Percentiles rank a stretch among this genome's conserved stretches.
phyloP scores from a whole-genome alignment of 2,113 vertebrate species.

The Salvelinus namaycush region DNA sequence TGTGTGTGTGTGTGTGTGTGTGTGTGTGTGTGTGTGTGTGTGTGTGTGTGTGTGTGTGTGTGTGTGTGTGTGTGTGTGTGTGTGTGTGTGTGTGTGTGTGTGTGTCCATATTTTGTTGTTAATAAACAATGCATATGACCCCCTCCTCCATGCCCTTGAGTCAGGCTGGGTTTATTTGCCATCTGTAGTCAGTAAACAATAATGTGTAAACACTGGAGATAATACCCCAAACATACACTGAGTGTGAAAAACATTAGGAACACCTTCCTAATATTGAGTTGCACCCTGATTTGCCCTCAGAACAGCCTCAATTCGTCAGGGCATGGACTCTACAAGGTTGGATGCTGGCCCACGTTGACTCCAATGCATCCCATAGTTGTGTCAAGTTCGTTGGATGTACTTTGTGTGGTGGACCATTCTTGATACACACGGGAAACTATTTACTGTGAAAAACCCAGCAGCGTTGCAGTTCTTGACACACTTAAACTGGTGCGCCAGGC shows the following conservation, averaged over 20 bases:
- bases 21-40: background rate
- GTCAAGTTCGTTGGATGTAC: no score
- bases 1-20: background rate
- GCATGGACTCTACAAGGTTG: no score
- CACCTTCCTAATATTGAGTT: background rate
- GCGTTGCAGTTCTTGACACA: no score
- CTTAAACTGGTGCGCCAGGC: no score
- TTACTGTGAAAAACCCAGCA: no score
- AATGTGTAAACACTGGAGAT: constrained; percentile 18
- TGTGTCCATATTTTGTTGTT: background rate
- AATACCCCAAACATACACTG: background rate
- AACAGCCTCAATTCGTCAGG: no score
- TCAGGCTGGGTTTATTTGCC: constrained; percentile 39
- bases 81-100: background rate
- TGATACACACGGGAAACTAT: no score
- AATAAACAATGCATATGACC: constrained; percentile 9
- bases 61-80: background rate
- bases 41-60: background rate
- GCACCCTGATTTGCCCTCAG: no score
- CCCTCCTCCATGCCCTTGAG: constrained; percentile 36
- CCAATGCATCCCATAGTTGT: no score
- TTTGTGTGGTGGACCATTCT: no score
- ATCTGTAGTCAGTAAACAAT: constrained; percentile 53
- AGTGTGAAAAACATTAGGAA: background rate
- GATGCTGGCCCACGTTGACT: no score